Conservation (phyloP, 2,888 invertebrate species). For the Diarsia brunnea region DNA sequence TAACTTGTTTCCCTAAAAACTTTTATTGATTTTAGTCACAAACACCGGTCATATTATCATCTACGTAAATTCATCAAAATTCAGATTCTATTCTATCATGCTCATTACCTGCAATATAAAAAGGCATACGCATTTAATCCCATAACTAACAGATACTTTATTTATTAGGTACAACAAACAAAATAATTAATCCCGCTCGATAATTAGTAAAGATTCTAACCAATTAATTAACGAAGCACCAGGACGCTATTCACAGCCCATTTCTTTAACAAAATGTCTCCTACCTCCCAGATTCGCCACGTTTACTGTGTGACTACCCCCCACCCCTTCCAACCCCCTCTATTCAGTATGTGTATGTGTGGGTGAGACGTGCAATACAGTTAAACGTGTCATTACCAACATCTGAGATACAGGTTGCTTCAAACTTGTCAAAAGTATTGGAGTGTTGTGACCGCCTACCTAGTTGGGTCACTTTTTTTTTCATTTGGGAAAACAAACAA, state of each 20-base stretch:
- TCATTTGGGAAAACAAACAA: too few relatives aligned
- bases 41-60: not conserved
- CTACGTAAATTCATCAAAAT: not conserved
- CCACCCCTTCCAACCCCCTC: not conserved
- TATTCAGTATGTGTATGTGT: slow-evolving; percentile 14
- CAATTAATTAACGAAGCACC: slow-evolving; percentile 40
- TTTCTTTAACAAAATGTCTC: slow-evolving; percentile 37
- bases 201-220: slow-evolving; percentile 31
- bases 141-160: not conserved
- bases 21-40: not conserved
- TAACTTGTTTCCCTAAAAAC: not conserved
- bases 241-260: slow-evolving; percentile 30
- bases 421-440: not conserved
- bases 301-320: slow-evolving; percentile 13
- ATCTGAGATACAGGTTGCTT: slow-evolving; percentile 68
- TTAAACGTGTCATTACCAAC: slow-evolving; percentile 82
- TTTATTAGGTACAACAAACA: not conserved
- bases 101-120: too few relatives aligned
- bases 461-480: not conserved
- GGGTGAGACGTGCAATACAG: slow-evolving; percentile 67
- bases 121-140: not conserved
- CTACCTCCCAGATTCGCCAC: slow-evolving; percentile 10
- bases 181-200: not conserved
- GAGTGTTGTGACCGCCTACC: not conserved
- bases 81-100: too few relatives aligned